Conservation (phyloP, 2,888 invertebrate species). For the Anoplius nigerrimus region DNA sequence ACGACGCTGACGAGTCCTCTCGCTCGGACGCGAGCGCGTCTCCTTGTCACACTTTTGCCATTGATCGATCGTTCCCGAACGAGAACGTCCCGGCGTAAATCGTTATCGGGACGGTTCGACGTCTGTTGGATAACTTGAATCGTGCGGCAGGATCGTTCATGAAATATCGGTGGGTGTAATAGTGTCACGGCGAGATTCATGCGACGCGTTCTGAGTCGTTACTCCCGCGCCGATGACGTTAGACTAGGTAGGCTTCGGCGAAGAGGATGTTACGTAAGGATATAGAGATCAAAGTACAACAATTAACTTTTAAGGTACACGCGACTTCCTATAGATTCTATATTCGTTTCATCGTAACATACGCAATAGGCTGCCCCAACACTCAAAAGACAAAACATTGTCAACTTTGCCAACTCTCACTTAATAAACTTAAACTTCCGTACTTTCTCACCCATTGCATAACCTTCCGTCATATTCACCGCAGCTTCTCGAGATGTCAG, state of each 20-base stretch:
- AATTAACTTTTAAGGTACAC: neutral
- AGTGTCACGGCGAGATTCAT: neutral
- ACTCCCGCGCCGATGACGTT: neutral
- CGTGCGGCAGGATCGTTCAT: neutral
- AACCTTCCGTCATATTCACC: too few relatives aligned
- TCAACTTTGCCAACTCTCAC: too few relatives aligned
- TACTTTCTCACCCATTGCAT: too few relatives aligned
- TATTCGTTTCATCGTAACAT: too few relatives aligned
- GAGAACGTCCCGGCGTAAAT: slow-evolving; percentile 38
- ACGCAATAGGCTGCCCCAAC: too few relatives aligned
- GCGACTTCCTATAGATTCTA: neutral
- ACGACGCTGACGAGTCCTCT: neutral
- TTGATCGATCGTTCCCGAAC: slow-evolving; percentile 48
- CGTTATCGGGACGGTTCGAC: slow-evolving; percentile 48
- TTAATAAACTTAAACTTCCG: too few relatives aligned
- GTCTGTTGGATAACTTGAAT: slow-evolving; percentile 36
- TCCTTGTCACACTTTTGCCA: slow-evolving; percentile 10
- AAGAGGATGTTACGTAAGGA: neutral
- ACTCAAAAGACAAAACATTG: too few relatives aligned
- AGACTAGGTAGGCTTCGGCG: neutral
- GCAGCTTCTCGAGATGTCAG: too few relatives aligned
- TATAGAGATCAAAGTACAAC: too few relatives aligned
- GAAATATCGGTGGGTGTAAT: neutral
- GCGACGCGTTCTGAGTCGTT: too few relatives aligned
- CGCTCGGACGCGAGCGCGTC: neutral